A percentile compares a stretch with the other conserved stretches of the same genome.
Evolutionary conservation across 2,888 invertebrate species (phyloP).

Genomic region (Callosobruchus maculatus): DNA sequence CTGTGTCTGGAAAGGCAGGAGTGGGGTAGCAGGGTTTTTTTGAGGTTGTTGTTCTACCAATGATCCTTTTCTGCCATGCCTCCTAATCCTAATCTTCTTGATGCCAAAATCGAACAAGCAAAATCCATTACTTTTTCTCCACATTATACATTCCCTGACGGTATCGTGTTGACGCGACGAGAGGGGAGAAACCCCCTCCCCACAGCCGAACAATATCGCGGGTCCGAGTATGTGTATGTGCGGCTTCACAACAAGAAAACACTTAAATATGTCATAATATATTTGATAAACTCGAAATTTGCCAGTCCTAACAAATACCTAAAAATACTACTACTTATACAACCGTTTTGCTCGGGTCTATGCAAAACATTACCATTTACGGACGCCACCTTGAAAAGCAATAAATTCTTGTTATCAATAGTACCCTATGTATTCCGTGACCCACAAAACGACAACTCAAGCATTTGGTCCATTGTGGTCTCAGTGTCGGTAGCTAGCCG

Average conservation of each 20-base stretch:
- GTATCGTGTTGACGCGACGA: neutral
- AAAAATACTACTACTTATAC: conserved; percentile 33
- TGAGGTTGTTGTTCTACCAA: no score
- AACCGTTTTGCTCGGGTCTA: conserved; percentile 19
- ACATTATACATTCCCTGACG: neutral
- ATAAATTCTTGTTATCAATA: neutral
- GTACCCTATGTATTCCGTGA: neutral
- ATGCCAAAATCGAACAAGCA: conserved; percentile 6
- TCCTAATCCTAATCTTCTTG: no score
- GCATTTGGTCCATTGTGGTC: neutral
- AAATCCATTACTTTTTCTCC: conserved; percentile 10
- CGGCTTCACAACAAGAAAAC: conserved; percentile 48
- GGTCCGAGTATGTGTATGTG: conserved; percentile 34
- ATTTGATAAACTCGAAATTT: conserved; percentile 39
- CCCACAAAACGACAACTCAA: neutral
- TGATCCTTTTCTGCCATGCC: neutral
- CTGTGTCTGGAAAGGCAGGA: no score
- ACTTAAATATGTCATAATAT: conserved; percentile 43
- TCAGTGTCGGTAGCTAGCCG: neutral
- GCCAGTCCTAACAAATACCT: conserved; percentile 47
- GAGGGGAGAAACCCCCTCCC: conserved; percentile 17
- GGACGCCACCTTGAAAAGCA: neutral
- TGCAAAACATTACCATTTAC: conserved; percentile 5
- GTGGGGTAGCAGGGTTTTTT: no score
- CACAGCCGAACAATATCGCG: conserved; percentile 41